Evolutionary conservation across 2,888 invertebrate genomes (phyloP), one percentile per base, ranked within the genome.

Genomic region (Rotaria magnacalcarata): DNA sequence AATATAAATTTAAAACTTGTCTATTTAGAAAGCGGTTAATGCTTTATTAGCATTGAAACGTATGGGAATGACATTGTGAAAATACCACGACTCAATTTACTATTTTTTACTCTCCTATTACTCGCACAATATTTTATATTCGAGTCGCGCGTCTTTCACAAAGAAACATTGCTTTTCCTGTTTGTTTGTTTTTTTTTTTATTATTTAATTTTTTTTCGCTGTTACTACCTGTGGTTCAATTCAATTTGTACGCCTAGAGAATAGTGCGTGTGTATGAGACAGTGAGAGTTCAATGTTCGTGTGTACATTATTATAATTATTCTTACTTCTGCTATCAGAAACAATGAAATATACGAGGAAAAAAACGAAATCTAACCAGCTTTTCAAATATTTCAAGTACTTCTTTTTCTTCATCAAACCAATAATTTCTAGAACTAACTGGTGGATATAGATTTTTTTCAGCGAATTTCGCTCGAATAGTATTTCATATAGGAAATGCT

Each of bases 1-100:
- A 52, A 27, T 50, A 24, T 34, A 27, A n/a, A 43, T 14, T 54
- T 27, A 21, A 21, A 34, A 27, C 19, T 56, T 58, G n/a, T 2
- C 34, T 34, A 14, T 84, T 27, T 47, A 87, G 87, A 87, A 87
- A 87, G 87, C 87, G 3, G 87, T 87, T 24, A 87, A 87, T 75
- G 87, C 86, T 67, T 47, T 87, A 27, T 84, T 87, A 24, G 87
- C 87, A 50, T 84, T 87, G 21, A 85, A 87, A 85, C 67, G 87
- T 84, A 60, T 87, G 60, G 87, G 87, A 85, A 60, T 86, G 60
- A 85, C 58, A 24, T 86, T 86, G n/a, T 80, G 80, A 80, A 80
- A 43, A 34, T 19, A 67, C 16, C 67, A 67, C 67, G 67, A 67
- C 67, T 67, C 34, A 19, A 16, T 8, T 41, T 67, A 41, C 19